Evolutionary conservation across 1,140 invertebrate genomes (phyloP), one percentile per base, ranked within the genome.

Genomic region (Gonioctena quinquepunctata): DNA sequence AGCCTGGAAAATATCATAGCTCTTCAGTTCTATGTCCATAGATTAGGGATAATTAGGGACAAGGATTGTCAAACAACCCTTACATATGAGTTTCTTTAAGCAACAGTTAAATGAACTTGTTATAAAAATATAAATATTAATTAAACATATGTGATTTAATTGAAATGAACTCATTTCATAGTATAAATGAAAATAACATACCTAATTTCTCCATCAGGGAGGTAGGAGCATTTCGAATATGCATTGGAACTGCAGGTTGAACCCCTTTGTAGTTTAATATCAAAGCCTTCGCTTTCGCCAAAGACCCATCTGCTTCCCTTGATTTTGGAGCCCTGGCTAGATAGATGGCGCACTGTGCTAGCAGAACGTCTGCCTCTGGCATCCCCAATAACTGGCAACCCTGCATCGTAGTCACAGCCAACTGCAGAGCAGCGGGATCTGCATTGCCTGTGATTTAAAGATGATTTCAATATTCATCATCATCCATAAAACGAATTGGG

Each of bases 381-480:
- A 91, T 92, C 16, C 93, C 93, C 21, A 96, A 85, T 67, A 92
- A 86, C 83, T 95, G 91, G 77, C 92, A 94, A 2, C 89, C 92
- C 69, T 94, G 90, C 84, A 92, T 88, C 11, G 92, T 90, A 6
- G 91, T 85, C 1, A 93, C 88, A 1, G 93, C 92, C 73, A 92
- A 80, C 27, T 83, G 84, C 23, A 89, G 62, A 2, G 87, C 87
- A 66, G 78, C 83, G 0, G 84, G 84, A 77, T 89, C 87, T 3
- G 85, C 87, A 75, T 88, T 83, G n/a, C 88, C 87, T 88, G n/a
- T n/a, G n/a, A n/a, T n/a, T n/a, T n/a, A n/a, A n/a, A n/a, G n/a
- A n/a, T n/a, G n/a, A n/a, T n/a, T n/a, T n/a, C n/a, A n/a, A n/a
- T n/a, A n/a, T n/a, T n/a, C n/a, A n/a, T n/a, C n/a, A n/a, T n/a